Conservation (phyloP, 2,113 vertebrate genomes). For the Pao palembangensis region DNA sequence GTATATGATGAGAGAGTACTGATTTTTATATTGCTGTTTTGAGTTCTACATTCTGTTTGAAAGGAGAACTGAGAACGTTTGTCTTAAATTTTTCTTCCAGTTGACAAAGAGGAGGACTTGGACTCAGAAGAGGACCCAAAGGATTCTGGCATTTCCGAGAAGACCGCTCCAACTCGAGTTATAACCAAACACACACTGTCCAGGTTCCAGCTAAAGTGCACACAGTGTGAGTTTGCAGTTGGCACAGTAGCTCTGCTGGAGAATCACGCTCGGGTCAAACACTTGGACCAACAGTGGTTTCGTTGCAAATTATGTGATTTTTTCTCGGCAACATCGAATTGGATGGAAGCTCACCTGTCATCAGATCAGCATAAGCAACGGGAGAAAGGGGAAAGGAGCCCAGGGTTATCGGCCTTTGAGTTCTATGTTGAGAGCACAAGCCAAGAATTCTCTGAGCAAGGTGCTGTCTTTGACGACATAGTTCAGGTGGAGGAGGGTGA, state of each 20-base stretch:
- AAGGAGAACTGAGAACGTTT: too few relatives aligned
- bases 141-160: constrained; percentile 12
- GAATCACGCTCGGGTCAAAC: constrained; percentile 82
- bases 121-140: constrained; percentile 38
- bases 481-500: constrained; percentile 11
- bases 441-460: constrained; percentile 44
- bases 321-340: constrained; percentile 83
- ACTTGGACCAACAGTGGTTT: constrained; percentile 82
- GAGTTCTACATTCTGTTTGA: too few relatives aligned
- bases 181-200: constrained; percentile 69
- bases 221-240: constrained; percentile 87
- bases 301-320: constrained; percentile 88
- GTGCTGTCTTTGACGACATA: not conserved
- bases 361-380: constrained; percentile 83
- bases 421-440: constrained; percentile 83
- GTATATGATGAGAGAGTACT: not conserved
- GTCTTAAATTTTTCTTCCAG: constrained; percentile 46
- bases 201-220: constrained; percentile 84
- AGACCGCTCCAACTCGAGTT: constrained; percentile 41
- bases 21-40: too few relatives aligned
- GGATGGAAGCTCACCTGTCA: constrained; percentile 88
- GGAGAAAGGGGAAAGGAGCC: constrained; percentile 77
- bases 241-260: constrained; percentile 82
- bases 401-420: constrained; percentile 76
- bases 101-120: constrained; percentile 40